A percentile compares a stretch with the other conserved stretches of the same genome.
Evolutionary conservation across 2,797 vertebrate species (phyloP).

Genomic region (Phyllotis vaccarum): DNA sequence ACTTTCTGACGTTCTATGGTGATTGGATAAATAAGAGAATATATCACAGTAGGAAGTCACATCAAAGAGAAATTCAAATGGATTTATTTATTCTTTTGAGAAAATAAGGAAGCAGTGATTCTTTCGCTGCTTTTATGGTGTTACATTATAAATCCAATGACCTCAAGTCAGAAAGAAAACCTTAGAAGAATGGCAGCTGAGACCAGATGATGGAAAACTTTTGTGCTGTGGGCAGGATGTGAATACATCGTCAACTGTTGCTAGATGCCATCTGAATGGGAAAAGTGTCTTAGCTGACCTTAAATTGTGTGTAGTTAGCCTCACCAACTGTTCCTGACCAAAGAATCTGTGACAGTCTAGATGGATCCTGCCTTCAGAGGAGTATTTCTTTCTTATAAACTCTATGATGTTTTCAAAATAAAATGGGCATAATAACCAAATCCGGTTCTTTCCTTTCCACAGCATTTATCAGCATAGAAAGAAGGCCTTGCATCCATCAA

Average conservation of each 20-base stretch:
- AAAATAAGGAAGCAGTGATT: conserved; percentile 87
- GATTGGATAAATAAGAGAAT: conserved; percentile 86
- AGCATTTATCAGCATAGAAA: conserved; percentile 92
- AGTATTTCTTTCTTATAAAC: conserved; percentile 80
- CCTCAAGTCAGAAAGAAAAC: conserved; percentile 84
- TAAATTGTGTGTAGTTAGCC: conserved; percentile 84
- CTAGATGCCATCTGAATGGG: conserved; percentile 84
- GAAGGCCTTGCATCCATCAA: conserved; percentile 90
- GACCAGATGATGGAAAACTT: conserved; percentile 85
- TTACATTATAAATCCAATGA: conserved; percentile 85
- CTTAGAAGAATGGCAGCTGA: conserved; percentile 82
- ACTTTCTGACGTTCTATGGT: conserved; percentile 69
- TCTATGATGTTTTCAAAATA: conserved; percentile 87
- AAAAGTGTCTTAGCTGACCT: conserved; percentile 85
- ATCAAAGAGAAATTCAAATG: conserved; percentile 85
- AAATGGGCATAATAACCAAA: conserved; percentile 86
- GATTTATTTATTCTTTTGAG: conserved; percentile 85
- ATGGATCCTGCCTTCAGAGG: conserved; percentile 79
- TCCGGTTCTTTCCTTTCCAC: conserved; percentile 85
- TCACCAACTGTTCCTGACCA: conserved; percentile 86
- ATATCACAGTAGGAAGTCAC: conserved; percentile 84
- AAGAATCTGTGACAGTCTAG: conserved; percentile 79
- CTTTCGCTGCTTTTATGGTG: conserved; percentile 85
- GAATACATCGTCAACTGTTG: conserved; percentile 79
- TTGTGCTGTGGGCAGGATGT: conserved; percentile 79